phyloP scores from a whole-genome alignment of 2,888 invertebrate species.

The Sthenelais limicola region DNA sequence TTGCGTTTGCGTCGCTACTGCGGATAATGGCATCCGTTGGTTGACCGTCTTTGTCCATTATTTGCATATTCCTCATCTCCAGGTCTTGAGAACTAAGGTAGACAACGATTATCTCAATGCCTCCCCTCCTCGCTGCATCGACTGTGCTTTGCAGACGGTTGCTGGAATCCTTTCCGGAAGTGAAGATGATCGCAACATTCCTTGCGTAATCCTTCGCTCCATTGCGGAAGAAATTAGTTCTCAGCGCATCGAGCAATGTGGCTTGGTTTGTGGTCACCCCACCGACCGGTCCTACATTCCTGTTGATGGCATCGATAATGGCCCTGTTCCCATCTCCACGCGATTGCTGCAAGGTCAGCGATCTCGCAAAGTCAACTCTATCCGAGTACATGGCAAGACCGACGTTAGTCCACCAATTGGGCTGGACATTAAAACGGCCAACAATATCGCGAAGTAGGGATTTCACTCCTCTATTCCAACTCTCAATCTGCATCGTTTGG shows the following conservation, averaged over 20 bases:
- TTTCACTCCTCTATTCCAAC: conserved; percentile 22
- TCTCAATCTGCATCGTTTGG: conserved; percentile 26
- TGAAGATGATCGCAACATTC: conserved; percentile 4
- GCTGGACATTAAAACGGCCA: conserved; percentile 9
- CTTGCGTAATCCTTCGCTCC: neutral
- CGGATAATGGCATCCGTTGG: neutral
- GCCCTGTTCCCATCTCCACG: neutral
- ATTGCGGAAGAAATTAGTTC: neutral
- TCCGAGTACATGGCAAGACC: conserved; percentile 6
- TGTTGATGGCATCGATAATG: neutral
- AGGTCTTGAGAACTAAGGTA: neutral
- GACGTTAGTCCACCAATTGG: conserved; percentile 2
- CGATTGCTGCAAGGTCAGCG: neutral
- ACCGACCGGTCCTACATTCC: neutral
- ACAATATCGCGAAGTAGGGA: neutral
- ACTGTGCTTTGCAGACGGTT: neutral
- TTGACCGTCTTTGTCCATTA: conserved; percentile 16
- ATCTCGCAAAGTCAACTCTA: neutral
- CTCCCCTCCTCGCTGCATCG: neutral
- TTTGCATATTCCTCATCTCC: neutral
- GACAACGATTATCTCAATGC: conserved; percentile 12
- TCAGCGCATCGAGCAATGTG: neutral
- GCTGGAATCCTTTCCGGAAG: neutral
- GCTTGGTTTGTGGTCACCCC: neutral
- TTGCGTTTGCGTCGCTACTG: neutral